These are phyloP conservation scores for Perccottus glenii DNA, from an alignment of 2,113 vertebrate species.

Conservation along the genomic window DNA sequence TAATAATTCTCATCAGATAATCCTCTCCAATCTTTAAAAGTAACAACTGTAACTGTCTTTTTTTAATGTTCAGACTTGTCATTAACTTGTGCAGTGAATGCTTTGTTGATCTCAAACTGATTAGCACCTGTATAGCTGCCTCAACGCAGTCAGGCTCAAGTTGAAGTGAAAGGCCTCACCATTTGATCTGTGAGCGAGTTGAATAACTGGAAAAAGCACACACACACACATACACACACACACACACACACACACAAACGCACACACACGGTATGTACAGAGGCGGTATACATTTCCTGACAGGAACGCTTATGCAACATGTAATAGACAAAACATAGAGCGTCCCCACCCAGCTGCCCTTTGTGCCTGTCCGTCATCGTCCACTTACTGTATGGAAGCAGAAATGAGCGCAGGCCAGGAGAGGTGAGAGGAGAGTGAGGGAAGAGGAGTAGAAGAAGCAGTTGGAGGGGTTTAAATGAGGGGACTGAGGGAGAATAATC, in stretches of 20 bases:
- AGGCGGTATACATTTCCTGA: slow-evolving; percentile 1
- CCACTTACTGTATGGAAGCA: slow-evolving; percentile 17
- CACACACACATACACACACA: too few species aligned
- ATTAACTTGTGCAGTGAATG: neutral
- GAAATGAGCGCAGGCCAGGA: neutral
- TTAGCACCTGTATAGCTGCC: slow-evolving; percentile 19
- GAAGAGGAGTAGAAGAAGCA: neutral
- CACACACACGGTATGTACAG: slow-evolving; percentile 1
- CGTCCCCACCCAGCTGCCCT: slow-evolving; percentile 19
- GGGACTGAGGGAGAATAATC: neutral
- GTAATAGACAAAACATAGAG: slow-evolving; percentile 49
- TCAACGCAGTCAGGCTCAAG: slow-evolving; percentile 26
- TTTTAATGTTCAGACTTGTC: neutral
- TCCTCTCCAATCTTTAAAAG: neutral
- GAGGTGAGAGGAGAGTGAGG: neutral
- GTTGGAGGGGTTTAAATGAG: too few species aligned
- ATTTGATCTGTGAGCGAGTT: slow-evolving; percentile 4
- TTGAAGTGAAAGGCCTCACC: slow-evolving; percentile 23
- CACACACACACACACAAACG: too few species aligned
- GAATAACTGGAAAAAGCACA: slow-evolving; percentile 10
- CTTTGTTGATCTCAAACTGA: neutral
- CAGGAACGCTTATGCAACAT: slow-evolving; percentile 54
- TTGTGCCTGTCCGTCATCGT: slow-evolving; percentile 34
- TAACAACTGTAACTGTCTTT: neutral
- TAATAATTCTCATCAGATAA: neutral